These are phyloP conservation scores for Fundulus diaphanus DNA, from an alignment of 2,797 vertebrate species.

Conservation along the genomic window DNA sequence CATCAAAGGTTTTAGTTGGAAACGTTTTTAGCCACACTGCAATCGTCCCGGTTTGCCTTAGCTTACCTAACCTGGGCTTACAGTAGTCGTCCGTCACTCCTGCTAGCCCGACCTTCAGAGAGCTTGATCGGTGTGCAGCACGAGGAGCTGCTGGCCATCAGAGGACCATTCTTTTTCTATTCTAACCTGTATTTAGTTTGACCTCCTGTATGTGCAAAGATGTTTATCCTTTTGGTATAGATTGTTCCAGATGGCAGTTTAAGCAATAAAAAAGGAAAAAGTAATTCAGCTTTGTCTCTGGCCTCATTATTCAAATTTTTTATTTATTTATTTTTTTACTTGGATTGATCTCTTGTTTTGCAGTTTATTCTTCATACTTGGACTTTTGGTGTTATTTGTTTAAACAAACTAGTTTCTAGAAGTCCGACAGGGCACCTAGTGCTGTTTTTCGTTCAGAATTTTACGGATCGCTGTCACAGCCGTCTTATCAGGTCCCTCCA, in stretches of 20 bases:
- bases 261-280: slow-evolving; percentile 87
- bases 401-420: background rate
- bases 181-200: slow-evolving; percentile 88
- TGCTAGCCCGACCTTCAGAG: slow-evolving; percentile 81
- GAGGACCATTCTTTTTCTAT: slow-evolving; percentile 95
- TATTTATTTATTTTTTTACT: background rate
- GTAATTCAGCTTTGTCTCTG: slow-evolving; percentile 34
- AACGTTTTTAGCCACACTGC: slow-evolving; percentile 73
- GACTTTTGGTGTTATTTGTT: background rate
- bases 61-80: slow-evolving; percentile 84
- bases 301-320: slow-evolving; percentile 26
- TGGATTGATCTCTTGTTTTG: background rate
- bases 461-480: background rate
- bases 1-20: slow-evolving; percentile 60
- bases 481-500: background rate
- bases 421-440: background rate
- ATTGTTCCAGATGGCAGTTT: slow-evolving; percentile 96
- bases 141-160: slow-evolving; percentile 83
- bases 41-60: slow-evolving; percentile 89
- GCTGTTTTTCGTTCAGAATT: background rate
- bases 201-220: slow-evolving; percentile 94
- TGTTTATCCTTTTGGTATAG: slow-evolving; percentile 95
- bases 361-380: background rate
- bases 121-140: slow-evolving; percentile 79
- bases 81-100: slow-evolving; percentile 79